Evolutionary conservation across 1,140 invertebrate species (phyloP), one percentile per base, ranked within the genome.

Genomic region (Aphaenogaster ashmeadi): DNA sequence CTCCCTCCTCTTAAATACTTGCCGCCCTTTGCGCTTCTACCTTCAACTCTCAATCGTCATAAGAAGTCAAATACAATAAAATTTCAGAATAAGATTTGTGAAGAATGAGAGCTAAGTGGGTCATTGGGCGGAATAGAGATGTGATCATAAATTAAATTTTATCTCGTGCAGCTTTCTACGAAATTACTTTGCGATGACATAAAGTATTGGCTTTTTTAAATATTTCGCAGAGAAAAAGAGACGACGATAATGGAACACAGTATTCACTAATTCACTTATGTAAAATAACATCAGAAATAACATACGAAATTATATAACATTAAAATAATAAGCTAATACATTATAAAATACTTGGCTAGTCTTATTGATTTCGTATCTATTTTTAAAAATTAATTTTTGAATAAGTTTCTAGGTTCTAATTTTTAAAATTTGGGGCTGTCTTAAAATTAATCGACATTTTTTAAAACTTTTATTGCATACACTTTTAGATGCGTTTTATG

Each of bases 1-100:
- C 60, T 60, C 18, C 54, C 62, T 41, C 21, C 41, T 74, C 80
- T 74, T 62, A 75, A 84, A 84, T 75, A 75, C 27, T 83, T 60
- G 11, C 69, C 13, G n/a, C 69, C 56, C 41, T 60, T 60, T 62
- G 41, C 67, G 50, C 52, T 47, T 80, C 60, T 80, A 56, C 38
- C 36, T 72, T 77, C 62, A 33, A 60, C 50, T 74, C 15, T 80
- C 27, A 41, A 52, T 56, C 50, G 27, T 84, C 52, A 74, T 21
- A 21, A 72, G 9, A 60, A 74, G 18, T 47, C 27, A 41, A 54
- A 81, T 69, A 27, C 47, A 74, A 81, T 33, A 56, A 81, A 52
- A 56, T 72, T 13, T 44, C 36, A 72, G 21, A 60, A 72, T 71
- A 41, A 72, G n/a, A 54, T 50, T 33, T 33, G 44, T 0, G 1